phyloP scores from a whole-genome alignment of 1,140 invertebrate species.

The Pseudomyrmex pallidus region DNA sequence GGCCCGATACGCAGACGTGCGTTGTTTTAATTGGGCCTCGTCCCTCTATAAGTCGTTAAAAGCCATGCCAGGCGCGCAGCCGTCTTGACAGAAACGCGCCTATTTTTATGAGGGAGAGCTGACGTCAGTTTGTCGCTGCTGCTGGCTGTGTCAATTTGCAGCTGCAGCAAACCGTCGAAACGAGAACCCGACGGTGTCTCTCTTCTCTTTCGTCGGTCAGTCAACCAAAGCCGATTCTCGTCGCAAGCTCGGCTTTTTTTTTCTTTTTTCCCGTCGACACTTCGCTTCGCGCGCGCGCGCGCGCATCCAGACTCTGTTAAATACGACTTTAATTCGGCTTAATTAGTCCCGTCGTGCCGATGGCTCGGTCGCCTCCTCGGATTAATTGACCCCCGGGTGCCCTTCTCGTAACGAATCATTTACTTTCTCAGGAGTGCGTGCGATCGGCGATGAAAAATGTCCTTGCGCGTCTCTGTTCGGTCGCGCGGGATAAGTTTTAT shows the following conservation, averaged over 20 bases:
- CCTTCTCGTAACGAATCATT: conserved; percentile 50
- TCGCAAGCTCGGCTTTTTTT: not conserved
- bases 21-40: conserved; percentile 60
- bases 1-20: conserved; percentile 11
- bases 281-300: not conserved
- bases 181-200: conserved; percentile 22
- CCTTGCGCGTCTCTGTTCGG: conserved; percentile 1
- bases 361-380: conserved; percentile 41
- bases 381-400: conserved; percentile 52
- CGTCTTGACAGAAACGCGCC: conserved; percentile 48
- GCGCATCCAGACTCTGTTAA: conserved; percentile 54
- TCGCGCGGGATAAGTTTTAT: not conserved
- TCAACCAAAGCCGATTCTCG: conserved; percentile 71
- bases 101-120: conserved; percentile 61
- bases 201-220: conserved; percentile 61
- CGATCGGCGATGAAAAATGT: conserved; percentile 46
- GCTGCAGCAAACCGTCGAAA: conserved; percentile 63
- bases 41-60: conserved; percentile 39
- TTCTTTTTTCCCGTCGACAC: conserved; percentile 43
- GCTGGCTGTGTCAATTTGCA: conserved; percentile 56
- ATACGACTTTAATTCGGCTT: conserved; percentile 72
- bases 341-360: conserved; percentile 62
- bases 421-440: conserved; percentile 59
- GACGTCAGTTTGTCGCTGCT: conserved; percentile 52
- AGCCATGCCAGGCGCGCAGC: conserved; percentile 20